phyloP scores from a whole-genome alignment of 2,113 vertebrate species.

The Alligator mississippiensis region DNA sequence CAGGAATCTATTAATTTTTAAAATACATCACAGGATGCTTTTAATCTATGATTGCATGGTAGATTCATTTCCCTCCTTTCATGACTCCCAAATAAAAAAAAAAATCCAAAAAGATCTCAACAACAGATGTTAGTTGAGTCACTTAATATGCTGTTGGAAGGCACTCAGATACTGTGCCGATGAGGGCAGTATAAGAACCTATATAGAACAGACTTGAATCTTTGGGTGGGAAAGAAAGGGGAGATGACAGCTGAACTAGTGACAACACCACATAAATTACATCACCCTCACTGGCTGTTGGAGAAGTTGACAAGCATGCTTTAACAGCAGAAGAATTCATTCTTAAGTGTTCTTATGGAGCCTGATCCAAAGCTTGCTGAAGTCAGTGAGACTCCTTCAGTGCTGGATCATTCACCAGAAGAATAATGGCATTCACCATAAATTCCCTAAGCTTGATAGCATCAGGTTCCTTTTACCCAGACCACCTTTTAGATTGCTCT shows the following conservation, averaged over 20 bases:
- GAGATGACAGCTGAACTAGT: background rate
- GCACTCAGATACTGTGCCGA: background rate
- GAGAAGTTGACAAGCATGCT: background rate
- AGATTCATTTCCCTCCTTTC: background rate
- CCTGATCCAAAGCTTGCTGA: background rate
- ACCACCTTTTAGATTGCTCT: background rate
- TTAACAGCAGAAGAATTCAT: background rate
- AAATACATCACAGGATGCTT: background rate
- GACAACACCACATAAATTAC: background rate
- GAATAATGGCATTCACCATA: accelerated
- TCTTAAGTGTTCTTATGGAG: background rate
- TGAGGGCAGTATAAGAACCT: background rate
- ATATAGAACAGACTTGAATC: background rate
- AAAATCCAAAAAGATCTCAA: too few relatives aligned
- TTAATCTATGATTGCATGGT: background rate
- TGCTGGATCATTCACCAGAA: background rate
- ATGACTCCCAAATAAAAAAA: background rate
- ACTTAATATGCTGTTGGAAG: too few relatives aligned
- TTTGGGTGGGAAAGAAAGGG: background rate
- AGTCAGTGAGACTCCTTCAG: accelerated
- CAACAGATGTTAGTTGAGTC: background rate
- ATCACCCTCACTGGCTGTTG: background rate
- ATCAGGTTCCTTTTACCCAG: background rate
- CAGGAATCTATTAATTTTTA: background rate
- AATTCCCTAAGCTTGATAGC: background rate